These are phyloP conservation scores for Montifringilla adamsi DNA, from an alignment of 2,113 vertebrate species.

Conservation along the genomic window DNA sequence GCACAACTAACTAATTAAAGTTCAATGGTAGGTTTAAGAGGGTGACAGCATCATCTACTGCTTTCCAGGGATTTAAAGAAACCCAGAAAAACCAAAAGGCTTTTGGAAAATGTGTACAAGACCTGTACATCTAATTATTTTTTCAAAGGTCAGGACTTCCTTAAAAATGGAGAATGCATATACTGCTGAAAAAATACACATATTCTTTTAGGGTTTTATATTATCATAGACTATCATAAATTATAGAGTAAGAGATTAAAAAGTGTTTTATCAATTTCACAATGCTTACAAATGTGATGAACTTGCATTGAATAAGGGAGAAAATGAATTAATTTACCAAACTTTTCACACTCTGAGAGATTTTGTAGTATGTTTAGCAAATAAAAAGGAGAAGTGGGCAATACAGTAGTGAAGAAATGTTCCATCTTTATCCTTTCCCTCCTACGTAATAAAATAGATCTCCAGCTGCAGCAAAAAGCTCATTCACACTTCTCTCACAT, in stretches of 20 bases:
- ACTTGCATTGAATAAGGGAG: background rate
- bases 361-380: background rate
- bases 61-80: background rate
- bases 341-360: background rate
- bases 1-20: background rate
- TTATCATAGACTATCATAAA: background rate
- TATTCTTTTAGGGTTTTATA: background rate
- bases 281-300: background rate
- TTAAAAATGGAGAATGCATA: background rate
- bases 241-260: background rate
- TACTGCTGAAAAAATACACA: background rate
- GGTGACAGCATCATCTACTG: background rate
- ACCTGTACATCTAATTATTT: background rate
- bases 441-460: background rate
- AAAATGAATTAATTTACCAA: background rate
- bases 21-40: background rate
- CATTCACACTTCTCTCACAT: background rate
- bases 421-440: background rate
- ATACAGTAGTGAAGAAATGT: background rate
- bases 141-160: background rate
- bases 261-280: background rate
- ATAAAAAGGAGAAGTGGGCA: background rate
- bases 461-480: background rate
- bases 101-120: background rate
- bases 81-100: background rate